Percentiles rank a stretch among this genome's conserved stretches.
phyloP scores from a whole-genome alignment of 2,113 vertebrate species.

The Psittacus erithacus region DNA sequence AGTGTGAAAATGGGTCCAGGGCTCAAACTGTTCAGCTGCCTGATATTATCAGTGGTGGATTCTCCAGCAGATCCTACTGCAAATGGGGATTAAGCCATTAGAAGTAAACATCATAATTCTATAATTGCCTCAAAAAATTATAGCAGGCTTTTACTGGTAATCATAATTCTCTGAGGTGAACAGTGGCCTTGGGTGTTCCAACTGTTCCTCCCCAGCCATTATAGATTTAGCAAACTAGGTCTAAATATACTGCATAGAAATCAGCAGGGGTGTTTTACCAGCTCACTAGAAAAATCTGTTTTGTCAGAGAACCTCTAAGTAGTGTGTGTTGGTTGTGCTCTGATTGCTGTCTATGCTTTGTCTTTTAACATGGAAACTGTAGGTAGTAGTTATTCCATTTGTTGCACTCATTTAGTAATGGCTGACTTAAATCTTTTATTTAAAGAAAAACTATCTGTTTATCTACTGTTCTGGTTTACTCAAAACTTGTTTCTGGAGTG shows the following conservation, averaged over 20 bases:
- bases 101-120: background rate
- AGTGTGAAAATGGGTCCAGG: background rate
- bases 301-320: background rate
- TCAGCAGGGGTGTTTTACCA: background rate
- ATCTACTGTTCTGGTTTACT: slow-evolving; percentile 7
- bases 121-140: background rate
- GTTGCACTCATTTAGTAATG: background rate
- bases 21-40: background rate
- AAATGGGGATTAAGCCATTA: background rate
- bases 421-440: background rate
- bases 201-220: background rate
- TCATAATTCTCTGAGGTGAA: background rate
- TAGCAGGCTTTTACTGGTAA: background rate
- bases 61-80: background rate
- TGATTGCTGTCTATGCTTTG: background rate
- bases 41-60: background rate
- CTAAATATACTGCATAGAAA: background rate
- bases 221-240: background rate
- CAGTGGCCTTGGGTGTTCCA: background rate
- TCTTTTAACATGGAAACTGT: background rate
- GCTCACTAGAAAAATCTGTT: background rate
- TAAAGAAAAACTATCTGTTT: background rate
- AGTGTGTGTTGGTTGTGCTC: background rate
- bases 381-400: background rate
- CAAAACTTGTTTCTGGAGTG: slow-evolving; percentile 23